Evolutionary conservation across 2,113 vertebrate species (phyloP).

Genomic region (Polypterus senegalus): DNA sequence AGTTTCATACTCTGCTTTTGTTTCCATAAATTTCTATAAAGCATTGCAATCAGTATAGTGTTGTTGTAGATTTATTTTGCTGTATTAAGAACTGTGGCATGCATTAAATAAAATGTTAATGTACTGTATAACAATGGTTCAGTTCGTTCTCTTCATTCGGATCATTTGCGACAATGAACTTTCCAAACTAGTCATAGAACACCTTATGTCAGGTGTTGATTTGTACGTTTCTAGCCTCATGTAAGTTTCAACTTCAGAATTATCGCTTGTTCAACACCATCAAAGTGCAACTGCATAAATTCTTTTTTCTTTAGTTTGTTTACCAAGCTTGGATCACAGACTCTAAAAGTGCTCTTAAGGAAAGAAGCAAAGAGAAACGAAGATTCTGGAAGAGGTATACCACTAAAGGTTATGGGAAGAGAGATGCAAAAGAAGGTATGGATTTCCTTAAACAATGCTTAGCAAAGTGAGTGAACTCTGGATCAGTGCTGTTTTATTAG

Average conservation of each 20-base stretch:
- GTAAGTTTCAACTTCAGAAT: neutral
- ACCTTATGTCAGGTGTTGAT: neutral
- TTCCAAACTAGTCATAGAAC: too few species aligned
- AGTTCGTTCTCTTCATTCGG: too few species aligned
- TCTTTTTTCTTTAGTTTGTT: conserved; percentile 66
- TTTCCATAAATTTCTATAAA: too few species aligned
- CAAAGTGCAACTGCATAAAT: neutral
- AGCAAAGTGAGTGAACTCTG: too few species aligned
- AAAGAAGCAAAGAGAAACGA: conserved; percentile 67
- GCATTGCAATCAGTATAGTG: too few species aligned
- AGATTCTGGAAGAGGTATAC: conserved; percentile 59
- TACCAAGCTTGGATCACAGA: conserved; percentile 96
- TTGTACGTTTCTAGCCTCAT: neutral
- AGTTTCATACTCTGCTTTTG: too few species aligned
- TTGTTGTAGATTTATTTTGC: too few species aligned
- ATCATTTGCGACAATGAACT: too few species aligned
- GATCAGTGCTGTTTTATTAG: too few species aligned
- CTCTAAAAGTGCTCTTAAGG: conserved; percentile 80
- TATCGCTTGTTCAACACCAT: neutral
- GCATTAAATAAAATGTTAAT: too few species aligned
- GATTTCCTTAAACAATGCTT: neutral
- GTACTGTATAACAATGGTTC: too few species aligned
- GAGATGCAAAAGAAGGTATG: conserved; percentile 64
- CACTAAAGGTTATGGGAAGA: conserved; percentile 43
- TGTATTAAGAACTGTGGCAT: too few species aligned